Base-by-base conservation (phyloP, 2,888 invertebrate genomes). In the Drosophila birchii region DNA sequence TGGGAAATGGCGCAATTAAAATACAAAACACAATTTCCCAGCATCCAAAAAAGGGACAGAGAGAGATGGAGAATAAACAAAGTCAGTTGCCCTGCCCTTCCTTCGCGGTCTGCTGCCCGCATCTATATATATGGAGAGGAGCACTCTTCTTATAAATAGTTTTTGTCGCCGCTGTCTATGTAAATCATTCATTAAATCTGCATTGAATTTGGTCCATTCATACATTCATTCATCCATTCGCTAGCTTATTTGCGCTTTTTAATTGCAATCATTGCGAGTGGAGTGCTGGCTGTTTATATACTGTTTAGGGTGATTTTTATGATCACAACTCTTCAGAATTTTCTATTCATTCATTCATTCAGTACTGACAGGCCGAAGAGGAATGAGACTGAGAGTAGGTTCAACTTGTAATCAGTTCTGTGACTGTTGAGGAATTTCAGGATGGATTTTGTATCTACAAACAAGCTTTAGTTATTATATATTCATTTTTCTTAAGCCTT, bases 1-100 rank as follows among this genome's bases (percentile, higher is more conserved):
- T 86, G 86, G 89, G 86, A 87, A 89, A 86, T 81, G 78, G 76
- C 80, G 86, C 86, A 86, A 86, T 86, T 86, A 86, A 87, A 84
- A 59, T 54, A 73, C 72, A 72, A 72, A 73, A 66, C 53, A 71
- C 71, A 60, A 58, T 56, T 51, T 64, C 41, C 26, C 54, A 38
- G 62, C 41, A 23, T 41, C 55, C 39, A 34, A 51, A 47, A 45
- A n/a, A 29, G n/a, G 54, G 44, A 20, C 44, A 32, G 38, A 45
- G n/a, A 36, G 8, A 57, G 38, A 45, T 26, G 14, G 2, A 36
- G 36, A 26, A 20, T 43, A 43, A 39, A 11, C 23, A 45, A 38
- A 41, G 26, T 51, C 36, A 41, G 7, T 18, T 20, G 55, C 44
- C 38, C 23, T 61, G 23, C 53, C 51, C 20, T 43, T 39, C 49